phyloP scores from a whole-genome alignment of 2,797 vertebrate species.

The Manis crassicaudata region DNA sequence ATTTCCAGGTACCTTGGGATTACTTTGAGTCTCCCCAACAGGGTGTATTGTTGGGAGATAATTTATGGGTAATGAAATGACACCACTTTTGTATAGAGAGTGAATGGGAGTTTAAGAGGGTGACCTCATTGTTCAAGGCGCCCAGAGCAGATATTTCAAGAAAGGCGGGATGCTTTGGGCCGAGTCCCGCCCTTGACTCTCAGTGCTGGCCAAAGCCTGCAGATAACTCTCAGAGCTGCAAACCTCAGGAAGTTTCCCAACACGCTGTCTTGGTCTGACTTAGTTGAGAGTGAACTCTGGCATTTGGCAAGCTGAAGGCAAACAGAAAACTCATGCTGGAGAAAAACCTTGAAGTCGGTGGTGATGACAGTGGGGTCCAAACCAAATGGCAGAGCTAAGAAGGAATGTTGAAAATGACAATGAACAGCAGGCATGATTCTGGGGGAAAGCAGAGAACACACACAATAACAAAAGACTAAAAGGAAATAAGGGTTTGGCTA shows the following conservation, averaged over 20 bases:
- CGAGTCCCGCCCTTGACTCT: neutral
- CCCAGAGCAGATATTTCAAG: slow-evolving; percentile 55
- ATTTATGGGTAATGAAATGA: neutral
- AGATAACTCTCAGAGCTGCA: neutral
- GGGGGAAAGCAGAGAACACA: neutral
- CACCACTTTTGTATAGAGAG: slow-evolving; percentile 24
- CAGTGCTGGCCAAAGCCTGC: neutral
- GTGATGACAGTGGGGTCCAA: neutral
- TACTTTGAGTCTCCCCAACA: neutral
- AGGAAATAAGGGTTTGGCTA: neutral
- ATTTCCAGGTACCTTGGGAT: neutral
- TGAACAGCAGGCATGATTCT: neutral
- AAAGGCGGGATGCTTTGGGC: slow-evolving; percentile 18
- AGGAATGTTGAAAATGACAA: neutral
- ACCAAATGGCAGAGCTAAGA: neutral
- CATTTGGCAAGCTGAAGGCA: neutral
- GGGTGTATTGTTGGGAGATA: neutral
- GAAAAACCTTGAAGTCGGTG: neutral
- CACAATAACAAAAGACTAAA: neutral
- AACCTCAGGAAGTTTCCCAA: neutral
- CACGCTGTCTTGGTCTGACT: neutral
- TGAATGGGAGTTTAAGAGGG: neutral
- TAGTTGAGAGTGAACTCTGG: neutral
- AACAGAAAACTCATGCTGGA: neutral
- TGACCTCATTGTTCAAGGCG: neutral